Percentiles rank a stretch among this genome's conserved stretches.
phyloP scores from a whole-genome alignment of 2,113 vertebrate species.

The Danio rerio region GRCz12tu NC_133200.1:17022001-17022500 shows the following conservation, averaged over 20 bases:
- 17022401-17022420: background rate
- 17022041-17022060: constrained; percentile 23
- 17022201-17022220: background rate
- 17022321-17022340: background rate
- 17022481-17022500: background rate
- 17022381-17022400: background rate
- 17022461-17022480: background rate
- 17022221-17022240: constrained; percentile 28
- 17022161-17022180: background rate
- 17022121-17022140: background rate
- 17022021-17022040: constrained; percentile 38
- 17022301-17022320: constrained; percentile 6
- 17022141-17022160: constrained; percentile 19
- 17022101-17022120: background rate
- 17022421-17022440: background rate
- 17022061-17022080: background rate
- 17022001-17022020: constrained; percentile 51
- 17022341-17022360: background rate
- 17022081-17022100: background rate
- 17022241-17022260: constrained; percentile 45
- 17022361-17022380: background rate
- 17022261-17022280: constrained; percentile 11
- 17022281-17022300: background rate
- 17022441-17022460: background rate
- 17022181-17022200: background rate